Evolutionary conservation across 2,113 vertebrate genomes (phyloP), one percentile per base, ranked within the genome.

Genomic region (Neogale vison): DNA sequence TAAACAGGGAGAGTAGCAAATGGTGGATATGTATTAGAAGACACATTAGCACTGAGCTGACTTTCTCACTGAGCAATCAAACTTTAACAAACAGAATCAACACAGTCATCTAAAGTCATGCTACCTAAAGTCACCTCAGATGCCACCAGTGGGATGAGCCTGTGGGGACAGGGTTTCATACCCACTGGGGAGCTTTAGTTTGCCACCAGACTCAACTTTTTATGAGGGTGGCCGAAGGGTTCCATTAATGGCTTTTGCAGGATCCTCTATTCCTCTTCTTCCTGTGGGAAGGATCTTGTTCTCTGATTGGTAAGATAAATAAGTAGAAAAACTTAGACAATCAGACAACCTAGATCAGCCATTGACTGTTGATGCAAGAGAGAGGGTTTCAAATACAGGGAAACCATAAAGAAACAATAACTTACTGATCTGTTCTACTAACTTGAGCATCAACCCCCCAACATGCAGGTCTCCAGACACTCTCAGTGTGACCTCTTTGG

Each of bases 391-490:
- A 55, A 96, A 96, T 39, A 76, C 10, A 92, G 91, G 95, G 47
- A 92, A 92, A 87, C 63, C 26, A n/a, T 4, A 36, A 79, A 57
- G 42, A 47, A 47, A 52, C 29, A 42, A 94, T 82, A 93, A 99
- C 99, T 99, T 99, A 99, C 99, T 98, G 97, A 99, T 99, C 98
- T 99, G 84, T 97, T 99, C 99, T 97, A 99, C 99, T 97, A 99
- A 98, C 97, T 99, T 99, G 69, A 99, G 99, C 99, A 99, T 99
- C 98, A 99, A 98, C 90, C 99, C 99, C 72, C 99, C 99, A 17
- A 99, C 89, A 81, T 99, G 99, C 97, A 99, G 99, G 96, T 99
- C 99, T 77, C 99, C 99, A 1, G 99, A 99, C 91, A 99, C 99
- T 79, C 89, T 98, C 81, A 99, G 97, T 0, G 83, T 98, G 83